Evolutionary conservation across 2,888 invertebrate genomes (phyloP).

Genomic region (Drosophila kuntzei): DNA sequence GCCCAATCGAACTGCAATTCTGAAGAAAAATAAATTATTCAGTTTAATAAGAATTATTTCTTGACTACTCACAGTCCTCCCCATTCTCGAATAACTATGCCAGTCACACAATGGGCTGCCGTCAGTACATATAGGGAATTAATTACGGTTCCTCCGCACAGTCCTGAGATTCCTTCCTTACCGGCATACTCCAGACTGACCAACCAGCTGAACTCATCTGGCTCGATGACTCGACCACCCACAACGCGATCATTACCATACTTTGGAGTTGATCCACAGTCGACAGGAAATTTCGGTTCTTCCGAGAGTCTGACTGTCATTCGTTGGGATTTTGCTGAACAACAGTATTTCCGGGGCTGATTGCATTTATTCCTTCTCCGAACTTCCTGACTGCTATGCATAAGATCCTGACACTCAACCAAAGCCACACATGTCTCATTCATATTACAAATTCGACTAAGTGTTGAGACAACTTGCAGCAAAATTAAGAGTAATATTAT

Average conservation of each 20-base stretch:
- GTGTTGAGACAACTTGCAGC: neutral
- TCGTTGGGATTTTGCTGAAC: neutral
- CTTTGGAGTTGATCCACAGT: conserved; percentile 13
- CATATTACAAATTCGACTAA: neutral
- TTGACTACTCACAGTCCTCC: conserved; percentile 3
- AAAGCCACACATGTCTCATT: conserved; percentile 4
- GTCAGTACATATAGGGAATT: conserved; percentile 18
- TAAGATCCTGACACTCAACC: neutral
- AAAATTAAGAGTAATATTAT: neutral
- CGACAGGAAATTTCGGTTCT: conserved; percentile 4
- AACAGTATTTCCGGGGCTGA: neutral
- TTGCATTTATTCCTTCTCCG: neutral
- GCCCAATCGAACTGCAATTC: neutral
- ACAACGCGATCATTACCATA: neutral
- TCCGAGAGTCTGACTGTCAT: neutral
- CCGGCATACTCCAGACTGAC: conserved; percentile 10
- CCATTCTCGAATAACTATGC: accelerated
- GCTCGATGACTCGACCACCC: conserved; percentile 2
- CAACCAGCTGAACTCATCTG: conserved; percentile 25
- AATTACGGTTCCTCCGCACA: conserved; percentile 13
- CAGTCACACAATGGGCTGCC: conserved; percentile 7
- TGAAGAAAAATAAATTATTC: neutral
- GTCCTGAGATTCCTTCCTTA: neutral
- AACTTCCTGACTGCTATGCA: neutral
- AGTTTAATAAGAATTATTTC: neutral